These are phyloP conservation scores for Zosterops japonicus DNA, from an alignment of 2,113 vertebrate species.

Conservation along the genomic window DNA sequence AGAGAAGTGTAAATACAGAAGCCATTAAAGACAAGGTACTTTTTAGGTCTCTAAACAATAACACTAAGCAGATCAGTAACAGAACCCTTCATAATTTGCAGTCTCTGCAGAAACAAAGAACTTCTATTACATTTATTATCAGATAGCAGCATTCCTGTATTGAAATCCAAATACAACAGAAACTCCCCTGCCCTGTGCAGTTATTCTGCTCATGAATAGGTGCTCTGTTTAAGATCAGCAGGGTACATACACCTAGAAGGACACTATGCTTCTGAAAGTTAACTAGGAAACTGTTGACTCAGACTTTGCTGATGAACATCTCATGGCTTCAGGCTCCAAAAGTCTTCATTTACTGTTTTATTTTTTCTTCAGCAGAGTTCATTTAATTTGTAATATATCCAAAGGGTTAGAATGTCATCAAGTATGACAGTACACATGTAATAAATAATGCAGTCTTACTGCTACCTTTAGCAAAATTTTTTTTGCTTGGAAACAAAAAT, in stretches of 20 bases:
- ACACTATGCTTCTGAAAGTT: conserved; percentile 72
- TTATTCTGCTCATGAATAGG: conserved; percentile 56
- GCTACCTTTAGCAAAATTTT: neutral
- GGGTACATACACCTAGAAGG: conserved; percentile 57
- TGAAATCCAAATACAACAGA: conserved; percentile 72
- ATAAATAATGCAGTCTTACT: neutral
- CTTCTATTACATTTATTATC: conserved; percentile 32
- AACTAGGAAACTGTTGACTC: conserved; percentile 55
- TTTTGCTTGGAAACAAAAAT: neutral
- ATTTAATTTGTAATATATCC: conserved; percentile 81
- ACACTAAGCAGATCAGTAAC: conserved; percentile 7
- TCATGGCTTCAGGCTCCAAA: conserved; percentile 1
- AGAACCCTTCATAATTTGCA: neutral
- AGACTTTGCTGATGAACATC: conserved; percentile 33
- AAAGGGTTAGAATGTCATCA: conserved; percentile 28
- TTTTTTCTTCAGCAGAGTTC: conserved; percentile 64
- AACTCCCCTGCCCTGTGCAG: conserved; percentile 69
- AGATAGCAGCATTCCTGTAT: conserved; percentile 17
- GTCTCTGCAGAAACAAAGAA: conserved; percentile 44
- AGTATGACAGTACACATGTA: conserved; percentile 20
- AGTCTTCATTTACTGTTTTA: conserved; percentile 26
- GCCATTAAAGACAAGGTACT: neutral
- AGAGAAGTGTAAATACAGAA: conserved; percentile 60
- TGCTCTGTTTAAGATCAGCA: conserved; percentile 77
- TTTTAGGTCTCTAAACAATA: conserved; percentile 10